A percentile compares a stretch with the other conserved stretches of the same genome.
Conservation (phyloP, 2,113 vertebrate genomes). For the Tylochromis polylepis region DNA sequence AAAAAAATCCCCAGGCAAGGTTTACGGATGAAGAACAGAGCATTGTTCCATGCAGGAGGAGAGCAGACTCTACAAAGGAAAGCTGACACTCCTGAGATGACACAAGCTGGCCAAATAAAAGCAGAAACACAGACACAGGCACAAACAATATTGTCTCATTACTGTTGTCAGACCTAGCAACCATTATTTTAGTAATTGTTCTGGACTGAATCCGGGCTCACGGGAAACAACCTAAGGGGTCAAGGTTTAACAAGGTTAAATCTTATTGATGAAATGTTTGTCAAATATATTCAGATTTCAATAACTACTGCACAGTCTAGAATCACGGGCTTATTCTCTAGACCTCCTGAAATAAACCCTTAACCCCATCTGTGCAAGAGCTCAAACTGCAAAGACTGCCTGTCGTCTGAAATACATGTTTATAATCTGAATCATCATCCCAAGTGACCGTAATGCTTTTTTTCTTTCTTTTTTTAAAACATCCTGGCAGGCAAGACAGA, state of each 20-base stretch:
- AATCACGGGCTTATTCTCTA: not conserved
- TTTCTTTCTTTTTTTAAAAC: not conserved
- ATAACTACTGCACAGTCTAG: not conserved
- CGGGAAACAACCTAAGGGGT: not conserved
- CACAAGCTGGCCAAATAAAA: not conserved
- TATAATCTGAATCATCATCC: not conserved
- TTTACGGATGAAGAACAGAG: not conserved
- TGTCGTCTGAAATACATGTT: not conserved
- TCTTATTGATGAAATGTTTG: not conserved
- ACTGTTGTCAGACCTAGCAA: not conserved
- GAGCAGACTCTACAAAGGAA: not conserved
- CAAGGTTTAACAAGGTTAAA: not conserved
- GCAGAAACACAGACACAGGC: not conserved
- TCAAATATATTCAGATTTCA: not conserved
- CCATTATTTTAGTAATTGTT: not conserved
- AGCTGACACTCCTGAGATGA: constrained; percentile 1
- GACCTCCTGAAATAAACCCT: not conserved
- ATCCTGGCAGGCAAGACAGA: not conserved
- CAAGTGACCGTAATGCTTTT: not conserved
- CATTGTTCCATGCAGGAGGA: not conserved
- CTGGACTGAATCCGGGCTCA: not conserved
- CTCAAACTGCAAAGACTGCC: not conserved
- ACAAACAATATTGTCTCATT: not conserved
- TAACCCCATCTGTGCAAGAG: not conserved
- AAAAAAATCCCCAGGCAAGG: not conserved